Conservation (phyloP, 2,113 vertebrate species). For the Diglossa brunneiventris region DNA sequence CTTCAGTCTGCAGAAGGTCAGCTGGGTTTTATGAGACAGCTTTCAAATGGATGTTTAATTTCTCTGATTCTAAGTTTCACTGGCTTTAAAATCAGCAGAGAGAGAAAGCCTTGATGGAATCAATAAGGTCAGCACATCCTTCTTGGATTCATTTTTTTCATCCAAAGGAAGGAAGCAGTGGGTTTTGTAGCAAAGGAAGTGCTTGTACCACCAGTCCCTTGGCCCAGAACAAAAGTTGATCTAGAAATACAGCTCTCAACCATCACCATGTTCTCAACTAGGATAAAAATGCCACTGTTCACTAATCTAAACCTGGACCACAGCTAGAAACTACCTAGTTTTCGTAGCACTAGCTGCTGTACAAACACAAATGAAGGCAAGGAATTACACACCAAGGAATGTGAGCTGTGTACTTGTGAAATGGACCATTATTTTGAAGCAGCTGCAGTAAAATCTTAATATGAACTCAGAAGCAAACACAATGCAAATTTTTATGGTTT, state of each 20-base stretch:
- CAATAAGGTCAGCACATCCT: not conserved
- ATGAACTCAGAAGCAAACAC: constrained; percentile 65
- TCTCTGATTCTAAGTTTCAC: not conserved
- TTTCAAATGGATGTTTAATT: not conserved
- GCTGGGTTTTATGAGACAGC: not conserved
- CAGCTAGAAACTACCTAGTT: not conserved
- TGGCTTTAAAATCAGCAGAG: constrained; percentile 23
- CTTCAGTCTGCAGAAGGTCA: not conserved
- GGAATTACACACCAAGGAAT: not conserved
- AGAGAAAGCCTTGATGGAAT: not conserved
- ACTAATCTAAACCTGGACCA: not conserved
- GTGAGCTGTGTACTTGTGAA: not conserved
- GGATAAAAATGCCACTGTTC: not conserved
- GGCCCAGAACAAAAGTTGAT: not conserved
- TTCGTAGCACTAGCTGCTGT: not conserved
- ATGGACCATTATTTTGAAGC: constrained; percentile 51
- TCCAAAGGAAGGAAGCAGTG: not conserved
- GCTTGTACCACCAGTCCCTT: not conserved
- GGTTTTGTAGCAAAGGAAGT: not conserved
- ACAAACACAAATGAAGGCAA: not conserved
- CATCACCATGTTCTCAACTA: not conserved
- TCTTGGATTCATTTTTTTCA: not conserved
- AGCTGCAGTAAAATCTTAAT: constrained; percentile 58
- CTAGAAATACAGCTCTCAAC: constrained; percentile 9
- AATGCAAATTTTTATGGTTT: constrained; percentile 63